Conservation (phyloP, 2,113 vertebrate genomes). For the Coptodon rendalli region DNA sequence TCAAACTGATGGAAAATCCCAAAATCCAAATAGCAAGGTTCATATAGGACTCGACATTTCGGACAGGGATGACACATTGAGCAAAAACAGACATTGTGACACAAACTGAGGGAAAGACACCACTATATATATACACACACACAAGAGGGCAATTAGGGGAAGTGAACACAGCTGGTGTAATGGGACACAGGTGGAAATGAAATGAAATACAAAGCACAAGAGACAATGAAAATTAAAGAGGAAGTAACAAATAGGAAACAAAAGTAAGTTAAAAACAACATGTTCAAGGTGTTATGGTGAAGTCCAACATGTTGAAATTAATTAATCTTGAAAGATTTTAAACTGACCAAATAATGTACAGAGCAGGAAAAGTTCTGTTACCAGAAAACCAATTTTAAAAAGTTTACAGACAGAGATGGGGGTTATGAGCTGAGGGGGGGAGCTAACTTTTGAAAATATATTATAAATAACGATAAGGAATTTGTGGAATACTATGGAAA, state of each 20-base stretch:
- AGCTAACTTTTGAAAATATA: too few species aligned
- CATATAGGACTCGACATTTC: not conserved
- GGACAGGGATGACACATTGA: not conserved
- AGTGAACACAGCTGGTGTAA: not conserved
- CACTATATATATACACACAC: rapidly evolving
- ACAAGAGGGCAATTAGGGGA: not conserved
- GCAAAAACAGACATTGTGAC: not conserved
- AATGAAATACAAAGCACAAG: not conserved
- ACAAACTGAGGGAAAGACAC: not conserved
- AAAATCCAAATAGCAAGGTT: not conserved
- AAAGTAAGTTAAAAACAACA: not conserved
- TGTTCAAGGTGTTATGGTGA: not conserved
- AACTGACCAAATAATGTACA: not conserved
- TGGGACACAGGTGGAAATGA: not conserved
- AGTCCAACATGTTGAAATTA: not conserved
- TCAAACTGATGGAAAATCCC: not conserved
- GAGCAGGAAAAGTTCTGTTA: too few species aligned
- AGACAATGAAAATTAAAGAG: not conserved
- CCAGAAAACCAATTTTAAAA: too few species aligned
- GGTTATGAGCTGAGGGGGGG: too few species aligned
- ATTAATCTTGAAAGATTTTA: not conserved
- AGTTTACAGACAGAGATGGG: too few species aligned
- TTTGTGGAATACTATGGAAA: too few species aligned
- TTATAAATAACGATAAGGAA: too few species aligned
- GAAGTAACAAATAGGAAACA: not conserved